Evolutionary conservation across 2,888 invertebrate species (phyloP).

Genomic region (Chrysolina oricalcia): DNA sequence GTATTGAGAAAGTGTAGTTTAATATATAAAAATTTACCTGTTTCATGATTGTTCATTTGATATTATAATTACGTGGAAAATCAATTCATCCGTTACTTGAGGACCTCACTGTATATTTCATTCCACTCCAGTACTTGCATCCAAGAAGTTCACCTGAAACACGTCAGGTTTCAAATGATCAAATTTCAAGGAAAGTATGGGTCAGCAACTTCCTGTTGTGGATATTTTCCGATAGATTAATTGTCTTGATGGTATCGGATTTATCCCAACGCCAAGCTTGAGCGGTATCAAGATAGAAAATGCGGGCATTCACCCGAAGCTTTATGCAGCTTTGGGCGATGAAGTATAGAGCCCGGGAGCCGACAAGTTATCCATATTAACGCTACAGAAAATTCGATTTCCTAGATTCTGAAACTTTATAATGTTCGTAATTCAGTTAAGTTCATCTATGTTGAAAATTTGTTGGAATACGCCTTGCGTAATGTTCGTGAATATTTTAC

Average conservation of each 20-base stretch:
- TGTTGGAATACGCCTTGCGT: background rate
- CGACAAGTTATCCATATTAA: conserved; percentile 40
- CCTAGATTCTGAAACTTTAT: conserved; percentile 40
- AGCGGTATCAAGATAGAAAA: background rate
- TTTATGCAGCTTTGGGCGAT: background rate
- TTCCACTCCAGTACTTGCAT: too few species aligned
- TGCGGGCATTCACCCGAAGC: background rate
- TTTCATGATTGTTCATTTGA: too few species aligned
- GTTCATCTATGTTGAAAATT: conserved; percentile 27
- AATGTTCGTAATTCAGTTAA: conserved; percentile 40
- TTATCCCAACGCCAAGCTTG: background rate
- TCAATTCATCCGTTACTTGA: too few species aligned
- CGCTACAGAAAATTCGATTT: conserved; percentile 41
- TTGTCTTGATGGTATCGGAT: background rate
- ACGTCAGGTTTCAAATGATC: too few species aligned
- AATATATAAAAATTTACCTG: too few species aligned
- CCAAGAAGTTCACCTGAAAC: too few species aligned
- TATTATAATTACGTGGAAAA: too few species aligned
- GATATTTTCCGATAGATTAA: background rate
- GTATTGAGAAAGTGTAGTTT: too few species aligned
- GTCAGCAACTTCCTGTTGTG: too few species aligned
- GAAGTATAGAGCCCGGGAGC: background rate
- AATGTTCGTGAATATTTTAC: background rate
- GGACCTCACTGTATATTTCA: too few species aligned
- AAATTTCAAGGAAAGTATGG: too few species aligned